Evolutionary conservation across 1,140 invertebrate species (phyloP).

Genomic region (Coelopa frigida): DNA sequence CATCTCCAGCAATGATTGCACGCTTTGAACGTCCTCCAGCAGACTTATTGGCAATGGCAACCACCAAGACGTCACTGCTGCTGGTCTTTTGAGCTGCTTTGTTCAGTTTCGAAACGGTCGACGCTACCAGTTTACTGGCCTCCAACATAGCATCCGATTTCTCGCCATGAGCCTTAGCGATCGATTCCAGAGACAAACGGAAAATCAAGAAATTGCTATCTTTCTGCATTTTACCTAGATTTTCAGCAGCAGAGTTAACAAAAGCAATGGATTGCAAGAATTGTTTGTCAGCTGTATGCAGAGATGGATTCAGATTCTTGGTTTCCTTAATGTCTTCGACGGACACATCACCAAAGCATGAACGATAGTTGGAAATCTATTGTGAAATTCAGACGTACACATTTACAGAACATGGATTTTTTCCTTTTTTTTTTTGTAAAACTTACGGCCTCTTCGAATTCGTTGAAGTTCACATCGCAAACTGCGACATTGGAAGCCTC

Average conservation of each 20-base stretch:
- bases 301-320: conserved; percentile 50
- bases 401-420: no score
- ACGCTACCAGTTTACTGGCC: conserved; percentile 52
- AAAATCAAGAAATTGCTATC: conserved; percentile 27
- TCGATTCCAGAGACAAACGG: conserved; percentile 28
- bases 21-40: conserved; percentile 46
- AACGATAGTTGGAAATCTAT: no score
- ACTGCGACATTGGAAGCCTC: conserved; percentile 28
- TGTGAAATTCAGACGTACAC: no score
- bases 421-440: conserved; percentile 24
- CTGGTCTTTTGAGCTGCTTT: conserved; percentile 50
- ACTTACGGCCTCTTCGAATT: conserved; percentile 57
- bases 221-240: conserved; percentile 37
- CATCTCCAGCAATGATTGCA: conserved; percentile 11
- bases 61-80: conserved; percentile 59
- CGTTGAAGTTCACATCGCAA: conserved; percentile 56
- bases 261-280: conserved; percentile 59
- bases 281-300: conserved; percentile 57
- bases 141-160: conserved; percentile 59
- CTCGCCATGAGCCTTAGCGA: conserved; percentile 51
- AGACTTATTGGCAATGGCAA: conserved; percentile 57
- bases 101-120: conserved; percentile 24
- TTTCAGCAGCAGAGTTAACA: conserved; percentile 54
- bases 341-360: conserved; percentile 49
- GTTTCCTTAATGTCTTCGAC: conserved; percentile 35